Evolutionary conservation across 64 coral and sea anemone species (phyloP), one percentile per base, ranked within the genome.

Genomic region (Hydrozoanthus tunicans): DNA sequence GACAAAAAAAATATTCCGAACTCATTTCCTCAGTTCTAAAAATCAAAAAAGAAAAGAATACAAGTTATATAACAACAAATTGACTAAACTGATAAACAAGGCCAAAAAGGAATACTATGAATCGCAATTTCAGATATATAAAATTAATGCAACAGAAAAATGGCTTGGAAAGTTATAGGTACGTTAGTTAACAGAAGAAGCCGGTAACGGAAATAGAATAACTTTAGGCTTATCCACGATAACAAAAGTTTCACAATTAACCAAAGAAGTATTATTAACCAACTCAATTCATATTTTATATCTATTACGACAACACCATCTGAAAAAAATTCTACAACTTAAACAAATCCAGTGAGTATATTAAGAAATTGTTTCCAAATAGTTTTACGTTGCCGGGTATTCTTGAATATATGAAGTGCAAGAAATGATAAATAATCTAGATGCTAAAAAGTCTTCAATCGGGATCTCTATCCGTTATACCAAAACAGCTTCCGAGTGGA

Each of bases 331-430:
- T 17, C 9, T 14, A 68, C 65, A 68, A 68, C 9, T 68, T 5
- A 68, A 12, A 68, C 65, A 68, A 68, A 68, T 68, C 65, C 65
- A 68, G n/a, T 68, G n/a, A 68, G 65, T 68, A 68, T 68, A 68
- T 68, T 68, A 68, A 68, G 65, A 68, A 68, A 6, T 68, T 17
- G 5, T 68, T 68, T 68, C 60, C 12, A 62, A 62, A 62, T 3
- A 62, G 60, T 12, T 62, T 62, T 62, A 62, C 12, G 60, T 62
- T 68, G 2, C 65, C 0, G 65, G 65, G 65, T 68, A 68, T 68
- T 15, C 65, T 68, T 68, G 65, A 68, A 68, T 3, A 68, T 43
- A 43, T 68, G 13, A 68, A 68, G 4, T 9, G 14, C 65, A 68
- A 68, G 9, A 68, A 68, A 68, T 68, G n/a, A 67, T 67, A 67